Evolutionary conservation across 2,113 vertebrate species (phyloP).

Genomic region (Embiotoca jacksoni): DNA sequence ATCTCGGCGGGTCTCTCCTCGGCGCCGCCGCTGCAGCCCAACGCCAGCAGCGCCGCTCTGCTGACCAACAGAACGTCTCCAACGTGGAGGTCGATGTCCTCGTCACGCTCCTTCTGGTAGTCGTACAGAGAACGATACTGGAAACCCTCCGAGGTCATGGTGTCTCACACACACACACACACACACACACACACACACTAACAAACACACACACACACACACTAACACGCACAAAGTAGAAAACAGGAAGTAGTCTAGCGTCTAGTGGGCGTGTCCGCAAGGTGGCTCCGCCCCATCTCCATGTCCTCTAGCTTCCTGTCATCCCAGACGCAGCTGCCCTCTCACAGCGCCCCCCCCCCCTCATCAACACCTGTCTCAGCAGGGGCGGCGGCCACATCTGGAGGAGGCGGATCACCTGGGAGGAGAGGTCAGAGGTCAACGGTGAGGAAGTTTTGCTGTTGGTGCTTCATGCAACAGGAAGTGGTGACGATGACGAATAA

Average conservation of each 20-base stretch:
- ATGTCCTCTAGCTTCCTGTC: slow-evolving; percentile 64
- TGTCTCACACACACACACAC: neutral
- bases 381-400: slow-evolving; percentile 70
- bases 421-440: neutral
- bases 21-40: slow-evolving; percentile 86
- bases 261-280: too few relatives aligned
- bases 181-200: too few relatives aligned
- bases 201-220: too few relatives aligned
- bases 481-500: too few relatives aligned
- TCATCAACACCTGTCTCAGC: slow-evolving; percentile 70
- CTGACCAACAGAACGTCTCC: slow-evolving; percentile 90
- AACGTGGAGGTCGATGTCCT: slow-evolving; percentile 91
- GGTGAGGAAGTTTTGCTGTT: too few relatives aligned
- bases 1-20: slow-evolving; percentile 88
- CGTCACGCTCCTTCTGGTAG: slow-evolving; percentile 90
- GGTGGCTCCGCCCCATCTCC: slow-evolving; percentile 38
- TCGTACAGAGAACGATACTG: slow-evolving; percentile 92
- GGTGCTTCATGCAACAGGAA: too few relatives aligned
- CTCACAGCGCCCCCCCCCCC: slow-evolving; percentile 25
- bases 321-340: slow-evolving; percentile 57
- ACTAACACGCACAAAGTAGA: too few relatives aligned
- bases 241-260: too few relatives aligned
- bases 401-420: slow-evolving; percentile 33
- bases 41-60: slow-evolving; percentile 85
- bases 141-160: slow-evolving; percentile 87